Evolutionary conservation across 2,888 invertebrate genomes (phyloP).

Genomic region (Andrena minutula): DNA sequence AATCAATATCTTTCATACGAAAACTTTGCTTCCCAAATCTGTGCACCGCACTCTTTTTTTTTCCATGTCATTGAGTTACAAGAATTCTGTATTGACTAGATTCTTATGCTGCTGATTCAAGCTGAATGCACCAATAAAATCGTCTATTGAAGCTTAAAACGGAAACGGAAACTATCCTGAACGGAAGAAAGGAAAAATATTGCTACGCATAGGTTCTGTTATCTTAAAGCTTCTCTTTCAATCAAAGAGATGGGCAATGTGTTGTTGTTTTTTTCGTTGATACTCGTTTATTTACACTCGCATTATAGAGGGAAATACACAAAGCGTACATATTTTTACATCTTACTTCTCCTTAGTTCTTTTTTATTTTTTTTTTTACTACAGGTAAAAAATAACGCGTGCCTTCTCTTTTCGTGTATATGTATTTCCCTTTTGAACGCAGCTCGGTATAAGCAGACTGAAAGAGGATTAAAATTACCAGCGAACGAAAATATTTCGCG

Average conservation of each 20-base stretch:
- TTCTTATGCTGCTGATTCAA: constrained; percentile 72
- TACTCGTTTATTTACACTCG: constrained; percentile 29
- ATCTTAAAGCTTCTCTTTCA: constrained; percentile 4
- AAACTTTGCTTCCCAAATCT: constrained; percentile 24
- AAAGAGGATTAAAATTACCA: constrained; percentile 46
- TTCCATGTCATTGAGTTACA: constrained; percentile 65
- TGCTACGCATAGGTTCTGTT: neutral
- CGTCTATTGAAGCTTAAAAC: constrained; percentile 18
- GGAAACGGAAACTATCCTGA: constrained; percentile 14
- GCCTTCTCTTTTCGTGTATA: constrained; percentile 8
- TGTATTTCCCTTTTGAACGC: constrained; percentile 31
- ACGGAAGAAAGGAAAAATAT: constrained; percentile 8
- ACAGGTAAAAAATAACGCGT: constrained; percentile 47
- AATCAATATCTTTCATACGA: neutral
- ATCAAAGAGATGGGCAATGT: constrained; percentile 7
- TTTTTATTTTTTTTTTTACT: constrained; percentile 2
- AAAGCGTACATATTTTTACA: constrained; percentile 1
- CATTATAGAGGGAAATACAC: constrained; percentile 30
- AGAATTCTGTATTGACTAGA: constrained; percentile 75
- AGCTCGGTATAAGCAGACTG: constrained; percentile 29
- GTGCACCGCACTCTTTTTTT: constrained; percentile 32
- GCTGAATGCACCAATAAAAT: constrained; percentile 35
- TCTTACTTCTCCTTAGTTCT: neutral
- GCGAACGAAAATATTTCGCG: constrained; percentile 52
- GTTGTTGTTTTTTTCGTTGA: constrained; percentile 8